phyloP scores from a whole-genome alignment of 2,888 invertebrate species.

The Sminthurinus aureus region DNA sequence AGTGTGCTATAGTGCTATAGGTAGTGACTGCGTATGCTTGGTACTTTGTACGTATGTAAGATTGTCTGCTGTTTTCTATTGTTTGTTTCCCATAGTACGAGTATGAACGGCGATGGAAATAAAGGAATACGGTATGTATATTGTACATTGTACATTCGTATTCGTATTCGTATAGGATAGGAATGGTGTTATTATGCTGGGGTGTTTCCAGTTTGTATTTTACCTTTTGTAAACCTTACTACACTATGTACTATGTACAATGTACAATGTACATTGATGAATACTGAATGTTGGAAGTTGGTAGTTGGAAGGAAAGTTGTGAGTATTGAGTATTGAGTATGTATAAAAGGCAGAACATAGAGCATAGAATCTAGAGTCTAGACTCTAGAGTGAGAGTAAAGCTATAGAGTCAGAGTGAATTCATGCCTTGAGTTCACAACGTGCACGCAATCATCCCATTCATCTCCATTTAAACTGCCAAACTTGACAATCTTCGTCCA shows the following conservation, averaged over 20 bases:
- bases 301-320: no score
- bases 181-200: not conserved
- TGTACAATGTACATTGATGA: not conserved
- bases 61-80: no score
- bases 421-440: not conserved
- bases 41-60: not conserved
- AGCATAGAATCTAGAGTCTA: not conserved
- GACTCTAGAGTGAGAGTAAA: conserved; percentile 4
- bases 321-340: no score
- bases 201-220: conserved; percentile 37
- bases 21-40: not conserved
- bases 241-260: not conserved
- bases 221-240: conserved; percentile 16
- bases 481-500: conserved; percentile 57
- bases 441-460: conserved; percentile 60
- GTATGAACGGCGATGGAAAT: no score
- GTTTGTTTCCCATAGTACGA: no score
- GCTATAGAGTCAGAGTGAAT: no score
- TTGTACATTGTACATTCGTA: not conserved
- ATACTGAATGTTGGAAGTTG: not conserved
- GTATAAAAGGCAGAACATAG: no score
- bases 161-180: not conserved
- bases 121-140: not conserved
- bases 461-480: conserved; percentile 61
- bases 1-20: no score